Base-by-base conservation (phyloP, 2,113 vertebrate species). In the Glaucidium brasilianum region DNA sequence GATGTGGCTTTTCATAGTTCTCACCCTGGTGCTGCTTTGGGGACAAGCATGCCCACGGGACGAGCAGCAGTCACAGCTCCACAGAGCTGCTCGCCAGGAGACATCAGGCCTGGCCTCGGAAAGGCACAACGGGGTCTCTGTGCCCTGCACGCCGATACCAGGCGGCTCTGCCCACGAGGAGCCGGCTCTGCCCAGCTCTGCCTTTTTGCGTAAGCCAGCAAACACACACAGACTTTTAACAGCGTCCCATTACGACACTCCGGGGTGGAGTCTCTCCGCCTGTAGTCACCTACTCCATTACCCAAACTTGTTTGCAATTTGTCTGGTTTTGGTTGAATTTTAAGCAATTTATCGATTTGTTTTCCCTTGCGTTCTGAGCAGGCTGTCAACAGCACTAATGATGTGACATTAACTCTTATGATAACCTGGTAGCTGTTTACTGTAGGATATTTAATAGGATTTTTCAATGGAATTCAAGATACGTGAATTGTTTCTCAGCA, bases 91-190 rank as follows among this genome's bases (percentile, higher is more conserved):
- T 85, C 34, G 32, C 64, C 43, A 20, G 1, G 12, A 73, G 37
- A 8, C 21, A 11, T n/a, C 20, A 30, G 37, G 20, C 58, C 25
- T 45, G n/a, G 19, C 67, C 49, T 37, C 58, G 20, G 53, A 59
- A 58, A 35, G 0, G 29, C 53, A 3, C 14, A 21, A 3, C 5
- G 4, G 63, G 49, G 68, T 22, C 64, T 23, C 58, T 5, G 0
- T 19, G 59, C 27, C 2, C 0, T 30, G 59, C 32, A 8, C 0
- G 0, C 14, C 22, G 29, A 26, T 73, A 25, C 43, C 39, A 6
- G n/a, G 59, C 23, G 0, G 25, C n/a, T 50, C 63, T 81, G 53
- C 64, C 49, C 59, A 7, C 5, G 2, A 20, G 73, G 77, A 72
- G 9, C 37, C 17, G 49, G 22, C 50, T 1, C 15, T 43, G 75